Evolutionary conservation across 2,888 invertebrate genomes (phyloP), one percentile per base, ranked within the genome.

Genomic region (Agrilus cyanescens): DNA sequence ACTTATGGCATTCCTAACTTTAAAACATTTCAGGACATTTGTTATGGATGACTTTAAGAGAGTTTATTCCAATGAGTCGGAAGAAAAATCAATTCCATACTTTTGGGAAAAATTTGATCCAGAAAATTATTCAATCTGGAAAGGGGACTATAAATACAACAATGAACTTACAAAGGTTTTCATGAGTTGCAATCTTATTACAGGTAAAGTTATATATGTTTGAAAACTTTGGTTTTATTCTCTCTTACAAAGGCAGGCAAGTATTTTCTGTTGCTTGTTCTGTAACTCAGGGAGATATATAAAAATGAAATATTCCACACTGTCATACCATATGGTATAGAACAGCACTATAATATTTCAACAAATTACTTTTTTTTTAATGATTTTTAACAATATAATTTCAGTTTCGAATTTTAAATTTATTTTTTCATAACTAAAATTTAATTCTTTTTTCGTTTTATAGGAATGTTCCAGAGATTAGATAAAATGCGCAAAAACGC

Each of bases 81-180:
- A 90, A 62, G 70, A 78, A 6, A 84, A 85, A 61, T 95, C 97
- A 44, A 82, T 98, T 62, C 93, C 96, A 1, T 96, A 91, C 68
- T 98, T 99, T 76, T 98, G 93, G 88, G 81, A 94, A 63, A 90
- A 97, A 69, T 97, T 98, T 63, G 98, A 99, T 68, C 76, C 88
- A 6, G 84, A 93, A 63, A 77, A 94, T 69, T 96, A 93, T 67
- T 95, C 95, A 47, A 91, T 98, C 68, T 98, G 98, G 98, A 81
- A 77, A 51, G 85, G 90, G 40, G 94, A 96, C 74, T 98, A 98
- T 76, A 94, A 95, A 69, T 97, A 89, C 70, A 85, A 85, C 46
- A 75, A 91, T 46, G 96, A 98, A 65, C 77, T 97, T 15, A 74
- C 83, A 50, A 86, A 89, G 69, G 81, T 86, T 35, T 97, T 95